Base-by-base conservation (phyloP, 2,888 invertebrate genomes). In the Pycnomerus fuliginosus region DNA sequence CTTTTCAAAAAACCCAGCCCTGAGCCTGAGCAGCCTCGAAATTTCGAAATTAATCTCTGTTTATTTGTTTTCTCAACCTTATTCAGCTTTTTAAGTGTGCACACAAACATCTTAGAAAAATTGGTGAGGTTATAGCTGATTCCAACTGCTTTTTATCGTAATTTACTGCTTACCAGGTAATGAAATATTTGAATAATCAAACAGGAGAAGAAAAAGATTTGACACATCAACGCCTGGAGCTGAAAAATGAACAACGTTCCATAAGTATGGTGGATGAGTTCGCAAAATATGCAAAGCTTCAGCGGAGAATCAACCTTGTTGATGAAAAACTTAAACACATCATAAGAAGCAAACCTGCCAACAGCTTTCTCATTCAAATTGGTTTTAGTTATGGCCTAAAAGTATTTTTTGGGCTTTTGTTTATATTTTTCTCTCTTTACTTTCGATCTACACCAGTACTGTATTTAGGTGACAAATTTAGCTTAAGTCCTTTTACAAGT, bases 251-350 rank as follows among this genome's bases (percentile, higher is more conserved):
- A 52, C 80, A 80, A 55, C 71, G 72, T 37, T 51, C 60, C 4
- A 65, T 79, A 43, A 77, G 76, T 4, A 78, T 80, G 71, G 78
- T 78, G 45, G 79, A 80, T 51, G 75, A 80, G 52, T 82, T 82
- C 68, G 79, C 79, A 3, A 75, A 76, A 20, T 78, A 77, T 61
- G 78, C 80, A 1, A 80, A 78, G 64, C 50, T 80, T 20, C 81
- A 81, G 60, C 69, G 81, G 27, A 77, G 72, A 65, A 78, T 82
- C 13, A 78, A 76, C 51, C 74, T 69, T 53, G 60, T 80, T n/a
- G 78, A 80, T 56, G 64, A 61, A 42, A 63, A 74, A 41, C 54
- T 79, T 7, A 16, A 74, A 75, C 58, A 73, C 74, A 20, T 65
- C 64, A 14, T 53, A 53, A 33, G 54, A 25, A 16, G 41, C 49